Percentiles rank a stretch among this genome's conserved stretches.
phyloP scores from a whole-genome alignment of 2,888 invertebrate genomes.

The Azorinus chamasolen region DNA sequence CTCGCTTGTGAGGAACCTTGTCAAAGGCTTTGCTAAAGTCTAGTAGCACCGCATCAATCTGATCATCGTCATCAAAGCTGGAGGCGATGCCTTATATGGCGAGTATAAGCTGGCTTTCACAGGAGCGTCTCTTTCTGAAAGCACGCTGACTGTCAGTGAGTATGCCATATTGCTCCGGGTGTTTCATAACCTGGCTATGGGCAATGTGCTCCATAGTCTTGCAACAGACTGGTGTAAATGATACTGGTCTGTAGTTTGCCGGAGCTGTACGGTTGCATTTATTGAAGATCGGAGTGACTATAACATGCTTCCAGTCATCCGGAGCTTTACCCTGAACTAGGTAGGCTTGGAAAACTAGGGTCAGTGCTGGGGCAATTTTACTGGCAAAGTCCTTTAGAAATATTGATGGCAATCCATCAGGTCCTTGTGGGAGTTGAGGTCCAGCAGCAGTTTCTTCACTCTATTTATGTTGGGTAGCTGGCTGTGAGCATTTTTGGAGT shows the following conservation, averaged over 20 bases:
- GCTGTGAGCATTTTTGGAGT: no score
- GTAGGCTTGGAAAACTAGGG: slow-evolving; percentile 43
- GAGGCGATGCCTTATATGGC: slow-evolving; percentile 3
- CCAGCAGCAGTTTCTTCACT: no score
- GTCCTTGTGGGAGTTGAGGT: no score
- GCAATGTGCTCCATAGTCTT: slow-evolving; percentile 34
- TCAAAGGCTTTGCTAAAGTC: slow-evolving; percentile 16
- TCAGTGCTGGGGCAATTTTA: slow-evolving; percentile 33
- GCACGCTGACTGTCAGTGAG: slow-evolving; percentile 4
- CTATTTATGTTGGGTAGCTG: no score
- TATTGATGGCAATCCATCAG: no score
- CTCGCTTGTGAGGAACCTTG: slow-evolving; percentile 16
- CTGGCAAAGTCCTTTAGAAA: slow-evolving; percentile 36
- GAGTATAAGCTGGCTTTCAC: slow-evolving; percentile 13
- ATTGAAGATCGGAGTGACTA: slow-evolving; percentile 56
- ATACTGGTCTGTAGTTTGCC: slow-evolving; percentile 33
- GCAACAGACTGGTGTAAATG: slow-evolving; percentile 28
- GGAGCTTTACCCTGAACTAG: slow-evolving; percentile 30
- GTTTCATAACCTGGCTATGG: slow-evolving; percentile 11
- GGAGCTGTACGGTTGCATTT: slow-evolving; percentile 40
- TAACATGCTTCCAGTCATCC: slow-evolving; percentile 49
- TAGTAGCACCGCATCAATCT: slow-evolving; percentile 8
- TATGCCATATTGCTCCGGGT: slow-evolving; percentile 8
- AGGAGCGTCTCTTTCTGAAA: slow-evolving; percentile 3
- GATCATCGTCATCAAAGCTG: slow-evolving; percentile 7